Evolutionary conservation across 2,888 invertebrate species (phyloP).

Genomic region (Watsonalla binaria): DNA sequence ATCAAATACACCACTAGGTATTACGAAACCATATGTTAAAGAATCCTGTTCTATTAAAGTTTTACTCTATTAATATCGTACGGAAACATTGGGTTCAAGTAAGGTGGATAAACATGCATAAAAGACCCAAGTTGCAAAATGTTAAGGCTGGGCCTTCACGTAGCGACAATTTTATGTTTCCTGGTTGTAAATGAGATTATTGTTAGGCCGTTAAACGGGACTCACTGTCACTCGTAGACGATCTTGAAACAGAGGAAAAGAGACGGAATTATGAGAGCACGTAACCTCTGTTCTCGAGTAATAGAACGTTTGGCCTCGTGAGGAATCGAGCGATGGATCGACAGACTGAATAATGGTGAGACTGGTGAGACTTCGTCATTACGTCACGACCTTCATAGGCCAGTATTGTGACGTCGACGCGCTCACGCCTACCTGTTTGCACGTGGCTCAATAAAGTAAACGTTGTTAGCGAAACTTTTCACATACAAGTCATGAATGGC

Average conservation of each 20-base stretch:
- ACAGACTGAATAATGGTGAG: conserved; percentile 62
- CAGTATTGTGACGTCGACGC: conserved; percentile 58
- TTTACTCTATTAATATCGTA: conserved; percentile 4
- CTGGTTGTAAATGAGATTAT: conserved; percentile 40
- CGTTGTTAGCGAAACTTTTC: conserved; percentile 34
- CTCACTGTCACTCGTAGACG: conserved; percentile 27
- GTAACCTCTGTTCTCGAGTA: conserved; percentile 47
- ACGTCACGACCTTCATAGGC: conserved; percentile 71
- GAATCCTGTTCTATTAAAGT: conserved; percentile 11
- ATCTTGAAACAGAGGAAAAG: conserved; percentile 44
- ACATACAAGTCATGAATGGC: conserved; percentile 25
- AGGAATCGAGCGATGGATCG: conserved; percentile 61
- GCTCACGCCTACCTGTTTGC: conserved; percentile 61
- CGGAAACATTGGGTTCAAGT: neutral
- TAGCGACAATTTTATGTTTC: conserved; percentile 28
- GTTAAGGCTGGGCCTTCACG: conserved; percentile 29
- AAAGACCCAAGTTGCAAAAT: conserved; percentile 28
- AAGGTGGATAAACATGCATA: conserved; percentile 17
- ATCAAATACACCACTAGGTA: conserved; percentile 29
- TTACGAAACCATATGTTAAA: conserved; percentile 29
- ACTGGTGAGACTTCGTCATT: conserved; percentile 58
- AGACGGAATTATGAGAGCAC: conserved; percentile 44
- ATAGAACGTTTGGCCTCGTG: conserved; percentile 61
- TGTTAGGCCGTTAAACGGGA: conserved; percentile 29
- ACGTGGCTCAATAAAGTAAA: conserved; percentile 52